phyloP scores from a whole-genome alignment of 2,888 invertebrate genomes.

The Copidosoma aretas region DNA sequence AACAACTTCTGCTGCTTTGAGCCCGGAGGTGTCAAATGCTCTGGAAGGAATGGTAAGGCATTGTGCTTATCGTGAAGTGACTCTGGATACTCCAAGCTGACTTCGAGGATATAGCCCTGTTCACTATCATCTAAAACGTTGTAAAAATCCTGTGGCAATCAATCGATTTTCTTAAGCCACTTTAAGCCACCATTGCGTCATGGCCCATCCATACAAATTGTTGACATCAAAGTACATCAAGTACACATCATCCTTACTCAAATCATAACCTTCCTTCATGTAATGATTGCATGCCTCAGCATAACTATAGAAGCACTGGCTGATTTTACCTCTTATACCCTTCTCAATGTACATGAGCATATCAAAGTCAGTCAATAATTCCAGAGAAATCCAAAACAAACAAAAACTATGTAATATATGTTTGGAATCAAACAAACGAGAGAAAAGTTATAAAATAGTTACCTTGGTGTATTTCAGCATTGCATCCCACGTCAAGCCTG shows the following conservation, averaged over 20 bases:
- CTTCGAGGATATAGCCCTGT: constrained; percentile 43
- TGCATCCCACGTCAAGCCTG: no score
- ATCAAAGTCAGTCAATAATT: constrained; percentile 23
- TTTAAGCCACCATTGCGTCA: constrained; percentile 43
- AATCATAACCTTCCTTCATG: constrained; percentile 21
- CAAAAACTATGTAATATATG: no score
- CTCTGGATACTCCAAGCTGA: constrained; percentile 47
- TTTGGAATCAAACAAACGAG: no score
- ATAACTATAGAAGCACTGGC: constrained; percentile 12
- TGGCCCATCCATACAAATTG: constrained; percentile 55
- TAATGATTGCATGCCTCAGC: constrained; percentile 26
- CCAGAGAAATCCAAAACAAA: constrained; percentile 7
- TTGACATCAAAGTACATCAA: constrained; percentile 54
- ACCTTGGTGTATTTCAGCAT: no score
- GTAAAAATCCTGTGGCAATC: neutral
- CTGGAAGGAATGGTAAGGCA: no score
- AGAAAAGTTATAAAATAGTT: no score
- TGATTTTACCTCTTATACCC: neutral
- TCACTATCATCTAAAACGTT: neutral
- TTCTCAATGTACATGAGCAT: neutral
- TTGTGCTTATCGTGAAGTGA: no score
- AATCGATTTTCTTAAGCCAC: neutral
- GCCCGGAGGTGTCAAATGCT: neutral
- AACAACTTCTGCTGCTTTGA: constrained; percentile 3
- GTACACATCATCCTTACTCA: constrained; percentile 41